Evolutionary conservation across 1,140 invertebrate species (phyloP).

Genomic region (Scaptomyza hsui): DNA sequence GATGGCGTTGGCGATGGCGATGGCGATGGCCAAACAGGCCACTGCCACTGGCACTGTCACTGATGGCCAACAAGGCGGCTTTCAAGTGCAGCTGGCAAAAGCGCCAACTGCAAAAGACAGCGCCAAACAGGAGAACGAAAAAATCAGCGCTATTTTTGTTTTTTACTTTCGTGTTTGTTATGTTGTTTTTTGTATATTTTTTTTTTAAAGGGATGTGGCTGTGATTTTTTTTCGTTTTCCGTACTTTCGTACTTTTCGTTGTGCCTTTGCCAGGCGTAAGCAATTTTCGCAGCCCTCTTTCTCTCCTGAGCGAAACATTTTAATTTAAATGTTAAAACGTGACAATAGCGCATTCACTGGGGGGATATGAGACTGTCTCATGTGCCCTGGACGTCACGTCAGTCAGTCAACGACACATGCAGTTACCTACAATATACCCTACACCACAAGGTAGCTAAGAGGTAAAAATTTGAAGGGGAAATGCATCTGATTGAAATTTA

Average conservation of each 20-base stretch:
- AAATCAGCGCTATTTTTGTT: slow-evolving; percentile 41
- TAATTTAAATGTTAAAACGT: slow-evolving; percentile 81
- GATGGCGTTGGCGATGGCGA: slow-evolving; percentile 39
- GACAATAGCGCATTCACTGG: slow-evolving; percentile 60
- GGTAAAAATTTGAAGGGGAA: background rate
- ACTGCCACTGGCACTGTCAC: slow-evolving; percentile 33
- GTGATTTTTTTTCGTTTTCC: slow-evolving; percentile 44
- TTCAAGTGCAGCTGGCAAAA: slow-evolving; percentile 73
- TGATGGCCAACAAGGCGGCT: slow-evolving; percentile 60
- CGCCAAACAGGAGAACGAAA: slow-evolving; percentile 53
- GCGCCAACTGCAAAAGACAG: slow-evolving; percentile 74
- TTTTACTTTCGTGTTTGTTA: slow-evolving; percentile 8
- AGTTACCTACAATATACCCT: slow-evolving; percentile 40
- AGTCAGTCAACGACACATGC: slow-evolving; percentile 50
- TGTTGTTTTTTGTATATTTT: slow-evolving; percentile 33
- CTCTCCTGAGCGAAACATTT: slow-evolving; percentile 72
- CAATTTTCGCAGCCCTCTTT: slow-evolving; percentile 55
- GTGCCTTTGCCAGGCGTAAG: slow-evolving; percentile 43
- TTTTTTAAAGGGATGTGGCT: slow-evolving; percentile 65
- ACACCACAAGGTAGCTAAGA: background rate
- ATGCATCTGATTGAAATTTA: background rate
- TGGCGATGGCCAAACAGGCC: slow-evolving; percentile 39
- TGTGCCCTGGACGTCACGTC: slow-evolving; percentile 52
- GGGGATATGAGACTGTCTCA: slow-evolving; percentile 63
- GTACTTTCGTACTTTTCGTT: slow-evolving; percentile 2